Evolutionary conservation across 2,888 invertebrate genomes (phyloP), one percentile per base, ranked within the genome.

Genomic region (Sesamia inferens): DNA sequence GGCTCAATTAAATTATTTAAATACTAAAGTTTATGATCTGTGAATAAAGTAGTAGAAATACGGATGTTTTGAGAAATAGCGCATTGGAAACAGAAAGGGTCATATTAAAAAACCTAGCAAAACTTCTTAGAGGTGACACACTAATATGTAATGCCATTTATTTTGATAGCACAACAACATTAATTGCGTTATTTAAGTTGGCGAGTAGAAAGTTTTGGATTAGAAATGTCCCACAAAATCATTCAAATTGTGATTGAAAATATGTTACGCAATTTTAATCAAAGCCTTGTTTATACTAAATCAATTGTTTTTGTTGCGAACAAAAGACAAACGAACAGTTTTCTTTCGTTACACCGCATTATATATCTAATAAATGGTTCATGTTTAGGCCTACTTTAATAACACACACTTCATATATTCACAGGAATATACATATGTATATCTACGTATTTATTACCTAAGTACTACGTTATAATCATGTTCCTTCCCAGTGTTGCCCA

Each of bases 1-100:
- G 72, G 76, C n/a, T n/a, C n/a, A n/a, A 76, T 76, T 65, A 70
- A 71, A 81, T 74, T 62, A 71, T 78, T 71, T 73, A 7, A 68
- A 59, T 75, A 67, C 68, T 71, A 68, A n/a, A 66, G 42, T 83
- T 83, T 79, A 74, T 58, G 70, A 61, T 58, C 42, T 61, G 67
- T 58, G 22, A 73, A 73, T 64, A 58, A 24, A 7, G n/a, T 51
- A 24, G 19, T 54, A 31, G 31, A 31, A 2, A 59, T 54, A 59
- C 68, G 71, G 71, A 76, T 81, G 64, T 76, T 66, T 57, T 54
- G 1, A 65, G 47, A 16, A 39, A 65, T 22, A 58, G 13, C 11
- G 2, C 47, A 59, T 42, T 47, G 39, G 22, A 51, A 16, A 22
- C 47, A 16, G 16, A 73, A 10, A 55, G 14, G 31, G 24, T 22